These are phyloP conservation scores for Myiopsitta monachus DNA, from an alignment of 2,113 vertebrate species.

Conservation along the genomic window DNA sequence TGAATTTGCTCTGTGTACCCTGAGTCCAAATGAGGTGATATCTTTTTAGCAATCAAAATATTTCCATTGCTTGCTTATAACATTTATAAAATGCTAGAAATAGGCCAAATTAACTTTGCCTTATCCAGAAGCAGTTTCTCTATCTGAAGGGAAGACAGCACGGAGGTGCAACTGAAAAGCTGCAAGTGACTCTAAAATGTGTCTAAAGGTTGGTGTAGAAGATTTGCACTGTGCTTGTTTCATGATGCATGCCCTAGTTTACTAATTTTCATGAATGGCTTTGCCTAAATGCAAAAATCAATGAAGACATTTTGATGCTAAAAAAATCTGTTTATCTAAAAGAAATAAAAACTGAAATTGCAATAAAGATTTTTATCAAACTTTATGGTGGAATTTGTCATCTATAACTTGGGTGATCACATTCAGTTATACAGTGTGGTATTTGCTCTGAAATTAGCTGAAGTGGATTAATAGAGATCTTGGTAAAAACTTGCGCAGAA, in stretches of 20 bases:
- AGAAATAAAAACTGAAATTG: constrained; percentile 23
- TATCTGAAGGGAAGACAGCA: not conserved
- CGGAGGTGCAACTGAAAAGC: not conserved
- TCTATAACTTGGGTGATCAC: not conserved
- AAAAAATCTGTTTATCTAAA: not conserved
- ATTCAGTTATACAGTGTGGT: not conserved
- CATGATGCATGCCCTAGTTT: not conserved
- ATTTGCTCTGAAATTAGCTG: not conserved
- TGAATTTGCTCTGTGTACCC: not conserved
- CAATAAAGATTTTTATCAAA: constrained; percentile 60
- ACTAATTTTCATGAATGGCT: constrained; percentile 25
- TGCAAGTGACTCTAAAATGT: not conserved
- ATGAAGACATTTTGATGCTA: not conserved
- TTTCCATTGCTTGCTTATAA: not conserved
- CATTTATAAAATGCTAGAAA: not conserved
- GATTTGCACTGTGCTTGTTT: not conserved
- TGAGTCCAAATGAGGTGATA: not conserved
- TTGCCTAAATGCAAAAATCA: constrained; percentile 7
- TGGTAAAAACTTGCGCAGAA: not conserved
- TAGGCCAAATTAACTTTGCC: not conserved
- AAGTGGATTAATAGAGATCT: not conserved
- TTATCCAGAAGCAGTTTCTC: not conserved
- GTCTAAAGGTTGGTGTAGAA: not conserved
- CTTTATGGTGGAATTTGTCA: constrained; percentile 1
- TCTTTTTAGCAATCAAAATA: not conserved